Evolutionary conservation across 2,113 vertebrate genomes (phyloP).

Genomic region (Oncorhynchus tshawytscha): DNA sequence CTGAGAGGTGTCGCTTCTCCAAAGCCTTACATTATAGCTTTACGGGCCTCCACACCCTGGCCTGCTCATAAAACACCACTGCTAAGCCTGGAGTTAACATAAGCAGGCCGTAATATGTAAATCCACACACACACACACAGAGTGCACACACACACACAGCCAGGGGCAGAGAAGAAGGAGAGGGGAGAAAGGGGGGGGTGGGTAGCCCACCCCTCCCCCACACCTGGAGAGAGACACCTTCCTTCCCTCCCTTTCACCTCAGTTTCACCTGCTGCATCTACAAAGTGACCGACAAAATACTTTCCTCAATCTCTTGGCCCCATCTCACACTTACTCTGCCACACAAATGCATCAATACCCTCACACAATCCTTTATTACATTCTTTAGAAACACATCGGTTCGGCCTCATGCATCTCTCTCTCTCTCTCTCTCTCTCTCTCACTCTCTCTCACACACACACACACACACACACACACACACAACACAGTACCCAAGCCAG

Average conservation of each 20-base stretch:
- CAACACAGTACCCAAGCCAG: neutral
- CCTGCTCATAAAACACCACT: slow-evolving; percentile 25
- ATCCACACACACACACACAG: neutral
- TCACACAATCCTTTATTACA: neutral
- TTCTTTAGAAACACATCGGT: neutral
- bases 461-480: neutral
- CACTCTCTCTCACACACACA: neutral
- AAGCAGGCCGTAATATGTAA: slow-evolving; percentile 2
- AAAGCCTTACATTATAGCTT: slow-evolving; percentile 27
- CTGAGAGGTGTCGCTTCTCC: slow-evolving; percentile 23
- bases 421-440: too few relatives aligned
- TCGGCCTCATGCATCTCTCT: neutral
- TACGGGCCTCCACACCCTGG: slow-evolving; percentile 19
- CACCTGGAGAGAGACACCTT: neutral
- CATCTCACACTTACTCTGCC: neutral
- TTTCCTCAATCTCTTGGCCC: neutral
- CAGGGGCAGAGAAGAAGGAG: neutral
- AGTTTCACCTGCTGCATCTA: neutral
- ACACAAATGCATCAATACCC: neutral
- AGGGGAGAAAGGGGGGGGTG: neutral
- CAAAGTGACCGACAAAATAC: neutral
- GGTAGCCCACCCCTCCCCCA: too few relatives aligned
- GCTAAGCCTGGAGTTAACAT: slow-evolving; percentile 17
- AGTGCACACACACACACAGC: neutral
- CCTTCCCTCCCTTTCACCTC: neutral